Evolutionary conservation across 1,140 invertebrate species (phyloP).

Genomic region (Mercenaria mercenaria): DNA sequence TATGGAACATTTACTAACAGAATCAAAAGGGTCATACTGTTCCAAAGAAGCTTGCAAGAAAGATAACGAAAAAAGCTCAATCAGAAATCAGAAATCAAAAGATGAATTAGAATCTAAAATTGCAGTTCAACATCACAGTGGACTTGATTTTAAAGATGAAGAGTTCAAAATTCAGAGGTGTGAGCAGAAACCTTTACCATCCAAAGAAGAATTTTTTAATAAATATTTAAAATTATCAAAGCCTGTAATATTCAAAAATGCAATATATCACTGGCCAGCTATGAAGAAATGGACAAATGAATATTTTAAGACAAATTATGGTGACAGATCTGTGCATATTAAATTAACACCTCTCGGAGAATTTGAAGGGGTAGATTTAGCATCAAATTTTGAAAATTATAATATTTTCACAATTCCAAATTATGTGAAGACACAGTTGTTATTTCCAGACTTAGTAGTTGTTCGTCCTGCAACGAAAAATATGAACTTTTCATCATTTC

Average conservation of each 20-base stretch:
- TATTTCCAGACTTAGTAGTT: conserved; percentile 83
- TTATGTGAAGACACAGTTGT: conserved; percentile 73
- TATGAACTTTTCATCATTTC: conserved; percentile 82
- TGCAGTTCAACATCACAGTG: not conserved
- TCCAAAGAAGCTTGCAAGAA: not conserved
- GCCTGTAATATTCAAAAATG: conserved; percentile 82
- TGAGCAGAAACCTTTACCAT: conserved; percentile 75
- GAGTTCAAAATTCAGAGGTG: conserved; percentile 72
- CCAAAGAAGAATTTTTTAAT: conserved; percentile 78
- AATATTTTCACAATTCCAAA: conserved; percentile 78
- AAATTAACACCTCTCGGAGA: conserved; percentile 82
- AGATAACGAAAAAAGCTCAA: not conserved
- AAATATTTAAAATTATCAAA: conserved; percentile 81
- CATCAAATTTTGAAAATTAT: conserved; percentile 77
- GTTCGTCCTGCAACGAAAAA: conserved; percentile 80
- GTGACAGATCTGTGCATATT: conserved; percentile 78
- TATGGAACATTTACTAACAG: conserved; percentile 1
- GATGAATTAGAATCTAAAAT: conserved; percentile 25
- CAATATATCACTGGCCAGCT: conserved; percentile 77
- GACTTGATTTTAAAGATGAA: conserved; percentile 9
- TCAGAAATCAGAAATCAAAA: not conserved
- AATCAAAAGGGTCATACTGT: not conserved
- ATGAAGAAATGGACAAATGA: conserved; percentile 81
- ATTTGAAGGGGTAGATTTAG: conserved; percentile 83
- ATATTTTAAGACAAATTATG: conserved; percentile 77